These are phyloP conservation scores for Oncorhynchus keta DNA, from an alignment of 2,113 vertebrate genomes.

Conservation along the genomic window DNA sequence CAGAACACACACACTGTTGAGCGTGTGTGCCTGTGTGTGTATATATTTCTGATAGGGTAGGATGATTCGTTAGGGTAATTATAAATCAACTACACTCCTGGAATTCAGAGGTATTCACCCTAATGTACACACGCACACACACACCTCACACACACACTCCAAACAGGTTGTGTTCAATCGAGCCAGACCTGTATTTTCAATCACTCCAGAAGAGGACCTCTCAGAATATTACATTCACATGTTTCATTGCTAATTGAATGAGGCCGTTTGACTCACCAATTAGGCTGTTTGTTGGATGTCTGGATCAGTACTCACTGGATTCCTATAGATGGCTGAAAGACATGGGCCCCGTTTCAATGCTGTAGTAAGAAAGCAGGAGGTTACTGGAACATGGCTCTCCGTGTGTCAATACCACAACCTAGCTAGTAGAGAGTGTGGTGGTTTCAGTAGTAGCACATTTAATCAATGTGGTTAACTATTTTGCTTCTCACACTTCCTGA, in stretches of 20 bases:
- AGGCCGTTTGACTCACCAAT: slow-evolving; percentile 64
- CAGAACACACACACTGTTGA: slow-evolving; percentile 33
- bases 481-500: too few relatives aligned
- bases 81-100: too few relatives aligned
- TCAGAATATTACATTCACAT: slow-evolving; percentile 64
- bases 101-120: slow-evolving; percentile 74
- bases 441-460: background rate
- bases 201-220: slow-evolving; percentile 58
- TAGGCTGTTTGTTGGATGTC: slow-evolving; percentile 65
- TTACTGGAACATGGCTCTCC: background rate
- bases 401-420: background rate
- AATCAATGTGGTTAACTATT: background rate
- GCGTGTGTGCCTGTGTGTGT: slow-evolving; percentile 7
- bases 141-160: slow-evolving; percentile 38
- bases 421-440: background rate
- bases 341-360: slow-evolving; percentile 52
- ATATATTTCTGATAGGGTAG: slow-evolving; percentile 1
- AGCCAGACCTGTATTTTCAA: slow-evolving; percentile 69
- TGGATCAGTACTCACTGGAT: slow-evolving; percentile 57
- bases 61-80: slow-evolving; percentile 47
- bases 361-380: slow-evolving; percentile 1
- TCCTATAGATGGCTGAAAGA: slow-evolving; percentile 34
- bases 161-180: slow-evolving; percentile 65
- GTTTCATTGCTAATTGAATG: slow-evolving; percentile 71
- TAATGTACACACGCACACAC: slow-evolving; percentile 57